phyloP scores from a whole-genome alignment of 2,113 vertebrate genomes.

The Rattus norvegicus region GRCr8 NC_086036.1:10951001-10951500 shows the following conservation, averaged over 20 bases:
- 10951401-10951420: background rate
- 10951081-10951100: too few relatives aligned
- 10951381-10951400: background rate
- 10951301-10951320: background rate
- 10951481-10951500: background rate
- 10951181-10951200: too few relatives aligned
- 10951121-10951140: too few relatives aligned
- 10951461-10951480: background rate
- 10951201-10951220: too few relatives aligned
- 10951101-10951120: too few relatives aligned
- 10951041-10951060: too few relatives aligned
- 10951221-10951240: background rate
- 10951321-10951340: background rate
- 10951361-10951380: constrained; percentile 9
- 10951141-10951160: too few relatives aligned
- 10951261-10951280: background rate
- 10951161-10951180: too few relatives aligned
- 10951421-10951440: background rate
- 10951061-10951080: too few relatives aligned
- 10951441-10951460: background rate
- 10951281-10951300: background rate
- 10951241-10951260: background rate
- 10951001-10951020: too few relatives aligned
- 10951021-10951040: too few relatives aligned
- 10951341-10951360: background rate